Evolutionary conservation across 2,113 vertebrate genomes (phyloP).

Genomic region (Dolichotis patagonum): DNA sequence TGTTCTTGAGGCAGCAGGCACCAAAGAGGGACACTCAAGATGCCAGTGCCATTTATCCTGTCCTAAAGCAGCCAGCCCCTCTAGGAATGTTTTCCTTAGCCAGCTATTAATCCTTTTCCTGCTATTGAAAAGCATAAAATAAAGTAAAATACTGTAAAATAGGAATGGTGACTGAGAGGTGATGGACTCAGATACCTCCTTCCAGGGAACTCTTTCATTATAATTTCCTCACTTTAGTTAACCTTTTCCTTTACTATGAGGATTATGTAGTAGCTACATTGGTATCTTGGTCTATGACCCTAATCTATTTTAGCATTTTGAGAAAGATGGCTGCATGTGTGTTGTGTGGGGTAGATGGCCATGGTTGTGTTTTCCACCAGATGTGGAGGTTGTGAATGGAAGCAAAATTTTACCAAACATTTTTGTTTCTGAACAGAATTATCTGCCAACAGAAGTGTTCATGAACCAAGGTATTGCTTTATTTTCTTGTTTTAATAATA

Average conservation of each 20-base stretch:
- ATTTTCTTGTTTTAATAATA: background rate
- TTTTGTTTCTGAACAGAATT: background rate
- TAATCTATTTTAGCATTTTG: background rate
- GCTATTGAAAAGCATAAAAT: background rate
- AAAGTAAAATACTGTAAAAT: background rate
- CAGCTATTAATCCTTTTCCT: background rate
- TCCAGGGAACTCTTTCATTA: background rate
- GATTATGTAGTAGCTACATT: background rate
- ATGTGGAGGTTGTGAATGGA: background rate
- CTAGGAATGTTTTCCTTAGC: background rate
- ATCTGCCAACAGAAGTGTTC: background rate
- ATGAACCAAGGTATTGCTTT: background rate
- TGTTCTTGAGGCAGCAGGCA: background rate
- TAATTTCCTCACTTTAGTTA: background rate
- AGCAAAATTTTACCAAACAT: background rate
- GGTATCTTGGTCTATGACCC: background rate
- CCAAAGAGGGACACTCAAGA: background rate
- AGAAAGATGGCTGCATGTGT: background rate
- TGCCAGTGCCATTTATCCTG: background rate
- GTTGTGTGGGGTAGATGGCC: background rate
- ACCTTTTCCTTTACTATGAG: background rate
- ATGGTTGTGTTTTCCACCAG: background rate
- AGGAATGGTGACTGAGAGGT: background rate
- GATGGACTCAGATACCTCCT: background rate
- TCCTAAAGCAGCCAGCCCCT: background rate